These are phyloP conservation scores for Hippocampus guttulatus DNA, from an alignment of 2,113 vertebrate species.

Conservation along the genomic window DNA sequence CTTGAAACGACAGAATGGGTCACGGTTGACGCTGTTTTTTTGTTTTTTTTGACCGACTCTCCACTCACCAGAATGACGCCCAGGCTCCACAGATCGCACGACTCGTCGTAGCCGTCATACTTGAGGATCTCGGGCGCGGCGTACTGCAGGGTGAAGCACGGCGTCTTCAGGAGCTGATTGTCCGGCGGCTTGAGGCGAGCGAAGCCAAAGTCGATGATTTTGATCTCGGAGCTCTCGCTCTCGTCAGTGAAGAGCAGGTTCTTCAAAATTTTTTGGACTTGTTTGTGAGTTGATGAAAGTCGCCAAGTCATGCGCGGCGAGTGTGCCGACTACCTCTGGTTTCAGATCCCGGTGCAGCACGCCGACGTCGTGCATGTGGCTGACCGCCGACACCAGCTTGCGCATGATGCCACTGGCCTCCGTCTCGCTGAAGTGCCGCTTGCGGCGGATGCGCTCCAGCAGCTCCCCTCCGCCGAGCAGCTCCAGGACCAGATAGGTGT, in stretches of 20 bases:
- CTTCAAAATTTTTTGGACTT: slow-evolving; percentile 60
- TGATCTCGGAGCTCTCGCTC: slow-evolving; percentile 92
- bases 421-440: slow-evolving; percentile 92
- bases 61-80: slow-evolving; percentile 94
- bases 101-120: slow-evolving; percentile 93
- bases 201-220: slow-evolving; percentile 98
- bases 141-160: slow-evolving; percentile 95
- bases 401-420: slow-evolving; percentile 96
- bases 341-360: slow-evolving; percentile 96
- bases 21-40: neutral
- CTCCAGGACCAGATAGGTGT: slow-evolving; percentile 93
- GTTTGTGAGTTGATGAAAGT: neutral
- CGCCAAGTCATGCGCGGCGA: neutral
- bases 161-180: slow-evolving; percentile 95
- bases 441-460: slow-evolving; percentile 90
- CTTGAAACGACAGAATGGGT: neutral
- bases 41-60: no score
- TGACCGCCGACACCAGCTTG: slow-evolving; percentile 90
- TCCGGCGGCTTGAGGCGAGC: slow-evolving; percentile 94
- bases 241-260: slow-evolving; percentile 96
- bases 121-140: slow-evolving; percentile 93
- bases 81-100: slow-evolving; percentile 97
- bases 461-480: slow-evolving; percentile 91
- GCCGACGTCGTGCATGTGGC: slow-evolving; percentile 97
- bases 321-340: slow-evolving; percentile 79